These are phyloP conservation scores for Anaspis maculata DNA, from an alignment of 2,888 invertebrate genomes.

Conservation along the genomic window DNA sequence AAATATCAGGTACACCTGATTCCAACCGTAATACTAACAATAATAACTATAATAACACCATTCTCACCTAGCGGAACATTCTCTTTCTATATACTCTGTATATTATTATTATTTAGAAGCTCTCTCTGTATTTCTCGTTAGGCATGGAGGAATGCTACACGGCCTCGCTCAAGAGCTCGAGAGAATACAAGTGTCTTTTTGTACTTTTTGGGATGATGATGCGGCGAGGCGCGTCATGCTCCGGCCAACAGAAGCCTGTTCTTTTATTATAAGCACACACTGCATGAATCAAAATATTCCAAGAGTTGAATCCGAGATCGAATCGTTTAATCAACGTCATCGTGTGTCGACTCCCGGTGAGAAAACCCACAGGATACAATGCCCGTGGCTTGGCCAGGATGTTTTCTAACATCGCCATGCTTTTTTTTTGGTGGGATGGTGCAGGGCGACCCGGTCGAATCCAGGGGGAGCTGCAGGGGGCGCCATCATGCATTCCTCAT, in stretches of 20 bases:
- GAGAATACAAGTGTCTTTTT: conserved; percentile 4
- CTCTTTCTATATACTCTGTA: too few species aligned
- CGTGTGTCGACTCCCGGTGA: conserved; percentile 40
- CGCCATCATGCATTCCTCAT: too few species aligned
- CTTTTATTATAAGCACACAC: conserved; percentile 32
- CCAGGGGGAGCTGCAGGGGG: too few species aligned
- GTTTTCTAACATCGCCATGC: conserved; percentile 13
- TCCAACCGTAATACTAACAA: too few species aligned
- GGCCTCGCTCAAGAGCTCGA: too few species aligned
- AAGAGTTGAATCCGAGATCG: conserved; percentile 37
- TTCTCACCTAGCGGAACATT: too few species aligned
- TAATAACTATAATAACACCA: too few species aligned
- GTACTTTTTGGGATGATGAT: conserved; percentile 2
- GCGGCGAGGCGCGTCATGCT: conserved; percentile 4
- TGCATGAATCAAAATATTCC: conserved; percentile 38
- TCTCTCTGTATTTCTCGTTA: not conserved
- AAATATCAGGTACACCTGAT: too few species aligned
- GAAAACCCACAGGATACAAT: conserved; percentile 29
- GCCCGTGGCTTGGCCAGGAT: conserved; percentile 20
- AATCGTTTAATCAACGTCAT: conserved; percentile 41
- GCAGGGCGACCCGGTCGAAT: too few species aligned
- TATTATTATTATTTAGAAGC: too few species aligned
- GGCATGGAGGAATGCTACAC: conserved; percentile 4
- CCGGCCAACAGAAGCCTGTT: conserved; percentile 33
- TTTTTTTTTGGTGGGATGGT: too few species aligned